Conservation (phyloP, 2,113 vertebrate species). For the Gasterosteus nipponicus region DNA sequence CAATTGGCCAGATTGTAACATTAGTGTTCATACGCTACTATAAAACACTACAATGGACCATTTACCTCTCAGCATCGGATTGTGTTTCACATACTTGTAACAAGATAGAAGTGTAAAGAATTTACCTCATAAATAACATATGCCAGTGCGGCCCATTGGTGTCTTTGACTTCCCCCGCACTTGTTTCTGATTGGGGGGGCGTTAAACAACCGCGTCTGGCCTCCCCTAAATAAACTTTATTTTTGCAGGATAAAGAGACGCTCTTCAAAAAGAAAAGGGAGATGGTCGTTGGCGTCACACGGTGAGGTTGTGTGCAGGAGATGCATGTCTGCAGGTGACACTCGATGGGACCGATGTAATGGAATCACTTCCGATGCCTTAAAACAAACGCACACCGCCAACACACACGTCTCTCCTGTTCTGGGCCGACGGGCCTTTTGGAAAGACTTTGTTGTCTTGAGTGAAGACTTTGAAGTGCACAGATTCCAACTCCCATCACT, state of each 20-base stretch:
- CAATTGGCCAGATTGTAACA: not conserved
- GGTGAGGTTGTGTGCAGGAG: slow-evolving; percentile 45
- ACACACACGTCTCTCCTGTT: slow-evolving; percentile 53
- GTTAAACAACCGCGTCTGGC: slow-evolving; percentile 48
- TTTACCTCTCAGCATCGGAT: not conserved
- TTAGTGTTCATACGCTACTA: not conserved
- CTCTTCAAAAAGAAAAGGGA: slow-evolving; percentile 81
- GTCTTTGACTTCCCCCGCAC: slow-evolving; percentile 21
- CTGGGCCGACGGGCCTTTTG: not conserved
- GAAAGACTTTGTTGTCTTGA: slow-evolving; percentile 45
- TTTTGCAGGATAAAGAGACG: slow-evolving; percentile 84
- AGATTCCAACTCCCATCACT: slow-evolving; percentile 27
- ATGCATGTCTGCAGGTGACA: slow-evolving; percentile 57
- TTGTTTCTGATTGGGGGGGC: slow-evolving; percentile 28
- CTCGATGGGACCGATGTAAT: slow-evolving; percentile 55
- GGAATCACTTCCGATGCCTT: slow-evolving; percentile 78
- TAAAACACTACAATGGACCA: not conserved
- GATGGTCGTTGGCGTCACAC: slow-evolving; percentile 62
- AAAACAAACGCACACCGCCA: slow-evolving; percentile 70
- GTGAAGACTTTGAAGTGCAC: slow-evolving; percentile 47
- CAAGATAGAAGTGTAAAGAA: not conserved
- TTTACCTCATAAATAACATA: slow-evolving; percentile 37
- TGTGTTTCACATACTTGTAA: not conserved
- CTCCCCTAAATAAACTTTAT: slow-evolving; percentile 82
- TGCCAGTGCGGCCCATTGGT: slow-evolving; percentile 9